Percentiles rank a stretch among this genome's conserved stretches.
phyloP scores from a whole-genome alignment of 1,140 invertebrate genomes.

The Nomia melanderi region DNA sequence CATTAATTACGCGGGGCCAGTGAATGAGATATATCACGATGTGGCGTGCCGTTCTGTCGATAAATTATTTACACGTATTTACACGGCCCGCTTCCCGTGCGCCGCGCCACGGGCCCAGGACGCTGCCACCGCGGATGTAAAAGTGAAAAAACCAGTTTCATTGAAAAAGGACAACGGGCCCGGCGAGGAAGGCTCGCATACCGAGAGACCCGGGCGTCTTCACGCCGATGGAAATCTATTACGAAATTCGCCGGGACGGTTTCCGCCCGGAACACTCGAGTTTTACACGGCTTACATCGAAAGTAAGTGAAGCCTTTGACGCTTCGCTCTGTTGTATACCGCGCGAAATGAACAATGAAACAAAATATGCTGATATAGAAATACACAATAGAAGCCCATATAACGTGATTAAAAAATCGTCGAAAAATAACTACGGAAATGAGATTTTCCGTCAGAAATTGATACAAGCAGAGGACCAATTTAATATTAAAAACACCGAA shows the following conservation, averaged over 20 bases:
- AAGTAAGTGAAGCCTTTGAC: too few species aligned
- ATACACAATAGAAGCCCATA: too few species aligned
- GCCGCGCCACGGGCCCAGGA: not conserved
- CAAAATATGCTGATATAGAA: too few species aligned
- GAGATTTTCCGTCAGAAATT: too few species aligned
- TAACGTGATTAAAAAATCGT: too few species aligned
- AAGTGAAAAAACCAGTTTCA: slow-evolving; percentile 62
- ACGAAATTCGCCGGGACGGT: slow-evolving; percentile 27
- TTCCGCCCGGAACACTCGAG: not conserved
- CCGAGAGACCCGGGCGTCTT: slow-evolving; percentile 37
- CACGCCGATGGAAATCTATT: slow-evolving; percentile 52
- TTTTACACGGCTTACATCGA: too few species aligned
- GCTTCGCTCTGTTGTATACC: too few species aligned
- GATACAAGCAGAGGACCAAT: too few species aligned
- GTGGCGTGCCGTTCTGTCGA: slow-evolving; percentile 41
- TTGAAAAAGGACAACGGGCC: slow-evolving; percentile 32
- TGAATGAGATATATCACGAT: slow-evolving; percentile 50
- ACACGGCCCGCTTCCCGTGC: slow-evolving; percentile 38
- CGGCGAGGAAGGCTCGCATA: slow-evolving; percentile 36
- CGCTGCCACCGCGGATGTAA: slow-evolving; percentile 37
- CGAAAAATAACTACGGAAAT: too few species aligned
- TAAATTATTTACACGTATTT: slow-evolving; percentile 64
- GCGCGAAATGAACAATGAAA: too few species aligned
- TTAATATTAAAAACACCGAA: too few species aligned
- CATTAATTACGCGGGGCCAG: slow-evolving; percentile 53